Evolutionary conservation across 2,888 invertebrate genomes (phyloP).

Genomic region (Eupithecia centaureata): DNA sequence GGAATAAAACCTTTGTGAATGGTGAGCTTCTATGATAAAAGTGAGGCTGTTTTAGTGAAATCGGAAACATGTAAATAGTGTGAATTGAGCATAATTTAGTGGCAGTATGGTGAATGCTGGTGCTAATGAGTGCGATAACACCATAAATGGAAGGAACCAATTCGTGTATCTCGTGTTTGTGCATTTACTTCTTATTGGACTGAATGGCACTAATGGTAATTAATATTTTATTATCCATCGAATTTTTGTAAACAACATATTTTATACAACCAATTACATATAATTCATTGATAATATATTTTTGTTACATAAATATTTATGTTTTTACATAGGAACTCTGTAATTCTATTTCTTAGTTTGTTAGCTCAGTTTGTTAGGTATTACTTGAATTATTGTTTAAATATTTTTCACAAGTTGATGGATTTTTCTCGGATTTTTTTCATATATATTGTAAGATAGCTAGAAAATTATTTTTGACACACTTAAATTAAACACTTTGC

Average conservation of each 20-base stretch:
- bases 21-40: conserved; percentile 29
- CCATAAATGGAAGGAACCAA: conserved; percentile 81
- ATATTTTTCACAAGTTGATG: no score
- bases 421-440: no score
- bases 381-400: no score
- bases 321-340: no score
- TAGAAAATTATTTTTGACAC: no score
- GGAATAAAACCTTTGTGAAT: conserved; percentile 12
- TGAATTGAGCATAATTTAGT: conserved; percentile 72
- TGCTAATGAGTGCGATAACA: conserved; percentile 81
- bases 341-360: no score
- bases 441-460: no score
- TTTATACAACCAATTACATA: not conserved
- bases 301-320: no score
- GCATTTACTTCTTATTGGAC: conserved; percentile 81
- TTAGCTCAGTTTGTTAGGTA: no score
- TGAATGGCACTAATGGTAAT: conserved; percentile 82
- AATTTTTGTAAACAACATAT: not conserved
- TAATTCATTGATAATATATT: no score
- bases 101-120: conserved; percentile 83
- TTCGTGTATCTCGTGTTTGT: conserved; percentile 81
- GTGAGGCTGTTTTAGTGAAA: conserved; percentile 49
- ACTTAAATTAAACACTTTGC: no score
- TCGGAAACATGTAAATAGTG: conserved; percentile 75
- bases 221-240: conserved; percentile 34